Conservation (phyloP, 2,797 vertebrate genomes). For the Decapterus maruadsi region DNA sequence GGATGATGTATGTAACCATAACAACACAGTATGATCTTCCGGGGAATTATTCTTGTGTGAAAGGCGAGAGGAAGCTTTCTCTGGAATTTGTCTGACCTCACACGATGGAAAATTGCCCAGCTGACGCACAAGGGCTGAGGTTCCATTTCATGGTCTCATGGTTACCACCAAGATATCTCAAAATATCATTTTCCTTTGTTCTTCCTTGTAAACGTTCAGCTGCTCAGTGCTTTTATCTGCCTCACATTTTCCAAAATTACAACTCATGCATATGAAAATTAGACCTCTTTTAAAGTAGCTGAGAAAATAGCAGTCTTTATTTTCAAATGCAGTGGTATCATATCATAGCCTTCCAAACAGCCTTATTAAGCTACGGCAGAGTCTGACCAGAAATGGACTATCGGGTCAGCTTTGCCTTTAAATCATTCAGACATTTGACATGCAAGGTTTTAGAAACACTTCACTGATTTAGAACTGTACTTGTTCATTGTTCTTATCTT, state of each 20-base stretch:
- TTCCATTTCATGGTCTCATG: constrained; percentile 64
- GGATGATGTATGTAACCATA: constrained; percentile 6
- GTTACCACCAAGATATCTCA: constrained; percentile 28
- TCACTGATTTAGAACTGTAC: too few relatives aligned
- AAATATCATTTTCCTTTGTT: constrained; percentile 38
- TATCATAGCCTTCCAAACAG: not conserved
- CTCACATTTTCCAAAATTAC: constrained; percentile 9
- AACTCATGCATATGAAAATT: constrained; percentile 3
- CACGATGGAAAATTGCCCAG: constrained; percentile 33
- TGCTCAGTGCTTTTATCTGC: not conserved
- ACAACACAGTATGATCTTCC: constrained; percentile 14
- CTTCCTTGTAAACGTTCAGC: constrained; percentile 17
- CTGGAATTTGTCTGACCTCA: constrained; percentile 42
- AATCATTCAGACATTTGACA: not conserved
- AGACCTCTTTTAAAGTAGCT: not conserved
- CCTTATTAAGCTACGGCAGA: not conserved
- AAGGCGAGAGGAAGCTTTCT: constrained; percentile 18
- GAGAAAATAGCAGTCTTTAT: not conserved
- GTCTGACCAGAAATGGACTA: not conserved
- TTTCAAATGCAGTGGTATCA: not conserved
- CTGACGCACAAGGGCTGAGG: constrained; percentile 33
- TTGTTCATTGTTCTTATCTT: too few relatives aligned
- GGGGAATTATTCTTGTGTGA: constrained; percentile 25
- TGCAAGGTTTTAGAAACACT: not conserved
- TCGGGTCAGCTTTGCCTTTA: not conserved